A percentile compares a stretch with the other conserved stretches of the same genome.
These are phyloP conservation scores for Nebria brevicollis DNA, from an alignment of 2,888 invertebrate species.

Conservation along the genomic window DNA sequence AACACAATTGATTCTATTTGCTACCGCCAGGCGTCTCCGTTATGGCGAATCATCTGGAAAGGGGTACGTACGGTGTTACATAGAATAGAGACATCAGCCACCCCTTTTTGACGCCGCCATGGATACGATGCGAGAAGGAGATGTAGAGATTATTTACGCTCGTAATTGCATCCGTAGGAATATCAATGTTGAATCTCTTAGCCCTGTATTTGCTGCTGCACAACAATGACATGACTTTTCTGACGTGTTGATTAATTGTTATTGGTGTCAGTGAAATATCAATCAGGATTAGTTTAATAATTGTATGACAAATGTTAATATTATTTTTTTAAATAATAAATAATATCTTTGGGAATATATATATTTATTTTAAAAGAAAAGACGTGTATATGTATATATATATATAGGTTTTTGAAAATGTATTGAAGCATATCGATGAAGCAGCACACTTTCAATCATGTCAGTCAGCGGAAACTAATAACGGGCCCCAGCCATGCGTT, in stretches of 20 bases:
- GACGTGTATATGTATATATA: too few species aligned
- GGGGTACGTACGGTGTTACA: neutral
- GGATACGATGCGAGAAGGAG: neutral
- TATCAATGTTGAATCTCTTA: neutral
- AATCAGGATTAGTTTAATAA: slow-evolving; percentile 33
- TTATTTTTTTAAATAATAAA: neutral
- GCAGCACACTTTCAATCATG: neutral
- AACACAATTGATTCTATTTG: slow-evolving; percentile 12
- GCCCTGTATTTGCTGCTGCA: neutral
- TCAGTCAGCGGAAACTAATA: neutral
- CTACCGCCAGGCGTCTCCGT: slow-evolving; percentile 2
- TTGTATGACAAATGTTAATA: slow-evolving; percentile 6
- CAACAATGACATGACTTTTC: slow-evolving; percentile 12
- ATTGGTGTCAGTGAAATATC: slow-evolving; percentile 21
- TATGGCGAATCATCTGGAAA: slow-evolving; percentile 6
- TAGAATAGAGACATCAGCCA: slow-evolving; percentile 2
- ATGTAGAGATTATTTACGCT: slow-evolving; percentile 41
- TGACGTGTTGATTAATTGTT: slow-evolving; percentile 22
- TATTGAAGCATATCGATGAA: neutral
- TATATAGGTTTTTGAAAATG: neutral
- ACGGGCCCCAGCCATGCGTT: neutral
- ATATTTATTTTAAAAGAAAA: too few species aligned
- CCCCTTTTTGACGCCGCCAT: neutral
- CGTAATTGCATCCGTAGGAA: slow-evolving; percentile 34
- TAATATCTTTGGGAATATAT: neutral